phyloP scores from a whole-genome alignment of 2,888 invertebrate genomes.

The Leptarthrus brevirostris region DNA sequence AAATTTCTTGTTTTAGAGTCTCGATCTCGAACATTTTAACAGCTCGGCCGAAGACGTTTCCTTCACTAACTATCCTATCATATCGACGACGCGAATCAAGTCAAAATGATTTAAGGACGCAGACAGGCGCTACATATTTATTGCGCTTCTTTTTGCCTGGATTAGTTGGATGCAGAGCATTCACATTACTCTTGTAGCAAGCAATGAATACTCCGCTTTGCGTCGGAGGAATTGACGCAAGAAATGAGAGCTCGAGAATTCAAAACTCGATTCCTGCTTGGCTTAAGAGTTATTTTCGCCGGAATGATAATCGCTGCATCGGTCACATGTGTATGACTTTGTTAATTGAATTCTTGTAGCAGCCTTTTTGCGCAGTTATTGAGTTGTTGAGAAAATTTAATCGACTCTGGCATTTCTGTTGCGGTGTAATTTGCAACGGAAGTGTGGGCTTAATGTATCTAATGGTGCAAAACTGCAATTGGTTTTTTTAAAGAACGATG shows the following conservation, averaged over 20 bases:
- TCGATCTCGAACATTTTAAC: constrained; percentile 4
- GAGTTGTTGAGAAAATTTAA: constrained; percentile 28
- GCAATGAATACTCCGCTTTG: background rate
- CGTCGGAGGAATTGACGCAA: background rate
- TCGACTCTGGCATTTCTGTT: constrained; percentile 28
- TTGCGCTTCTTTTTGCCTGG: constrained; percentile 4
- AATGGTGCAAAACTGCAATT: constrained; percentile 15
- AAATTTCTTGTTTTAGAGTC: constrained; percentile 12
- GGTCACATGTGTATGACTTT: constrained; percentile 47
- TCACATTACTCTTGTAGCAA: background rate
- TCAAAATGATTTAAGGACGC: constrained; percentile 28
- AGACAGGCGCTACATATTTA: constrained; percentile 2
- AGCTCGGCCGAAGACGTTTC: background rate
- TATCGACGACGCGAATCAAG: constrained; percentile 11
- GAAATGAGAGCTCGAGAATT: constrained; percentile 14
- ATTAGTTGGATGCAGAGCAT: constrained; percentile 6
- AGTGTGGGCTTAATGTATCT: constrained; percentile 26
- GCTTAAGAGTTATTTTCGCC: constrained; percentile 32
- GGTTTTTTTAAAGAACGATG: background rate
- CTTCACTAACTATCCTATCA: constrained; percentile 15
- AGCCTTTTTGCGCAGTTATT: constrained; percentile 36
- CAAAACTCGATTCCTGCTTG: constrained; percentile 2
- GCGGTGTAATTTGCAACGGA: constrained; percentile 39
- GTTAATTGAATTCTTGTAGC: constrained; percentile 43
- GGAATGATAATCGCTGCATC: constrained; percentile 46